These are phyloP conservation scores for Tragulus kanchil DNA, from an alignment of 2,113 vertebrate species.

Conservation along the genomic window DNA sequence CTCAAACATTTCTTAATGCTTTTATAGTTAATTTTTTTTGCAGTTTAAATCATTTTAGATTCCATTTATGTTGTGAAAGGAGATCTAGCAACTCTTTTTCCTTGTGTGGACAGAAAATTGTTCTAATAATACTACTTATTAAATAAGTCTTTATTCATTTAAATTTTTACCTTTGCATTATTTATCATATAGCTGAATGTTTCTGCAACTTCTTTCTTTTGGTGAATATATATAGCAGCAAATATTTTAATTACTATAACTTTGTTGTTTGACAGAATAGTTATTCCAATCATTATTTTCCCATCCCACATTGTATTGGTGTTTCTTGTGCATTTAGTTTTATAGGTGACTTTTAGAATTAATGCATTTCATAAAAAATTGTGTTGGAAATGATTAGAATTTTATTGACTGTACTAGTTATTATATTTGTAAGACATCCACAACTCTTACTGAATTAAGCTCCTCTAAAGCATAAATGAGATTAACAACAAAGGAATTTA, in stretches of 20 bases:
- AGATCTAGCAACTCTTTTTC: background rate
- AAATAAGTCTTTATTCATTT: background rate
- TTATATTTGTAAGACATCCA: background rate
- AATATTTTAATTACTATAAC: background rate
- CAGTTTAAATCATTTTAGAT: background rate
- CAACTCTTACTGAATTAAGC: background rate
- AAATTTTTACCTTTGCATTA: background rate
- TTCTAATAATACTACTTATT: background rate
- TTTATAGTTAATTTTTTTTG: background rate
- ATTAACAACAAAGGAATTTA: background rate
- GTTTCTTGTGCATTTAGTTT: background rate
- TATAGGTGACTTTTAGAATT: conserved; percentile 5
- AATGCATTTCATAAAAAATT: background rate
- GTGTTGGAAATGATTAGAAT: background rate
- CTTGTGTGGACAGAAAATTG: background rate
- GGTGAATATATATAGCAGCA: background rate
- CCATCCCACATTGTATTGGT: background rate
- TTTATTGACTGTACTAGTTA: background rate
- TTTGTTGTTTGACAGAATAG: background rate
- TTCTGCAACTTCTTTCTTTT: background rate
- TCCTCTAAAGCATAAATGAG: background rate
- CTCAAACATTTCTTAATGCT: background rate
- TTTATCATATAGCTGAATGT: background rate
- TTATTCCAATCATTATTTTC: background rate
- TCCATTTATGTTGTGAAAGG: background rate